Conservation (phyloP, 1,140 invertebrate genomes). For the Drosophila malerkotliana region DNA sequence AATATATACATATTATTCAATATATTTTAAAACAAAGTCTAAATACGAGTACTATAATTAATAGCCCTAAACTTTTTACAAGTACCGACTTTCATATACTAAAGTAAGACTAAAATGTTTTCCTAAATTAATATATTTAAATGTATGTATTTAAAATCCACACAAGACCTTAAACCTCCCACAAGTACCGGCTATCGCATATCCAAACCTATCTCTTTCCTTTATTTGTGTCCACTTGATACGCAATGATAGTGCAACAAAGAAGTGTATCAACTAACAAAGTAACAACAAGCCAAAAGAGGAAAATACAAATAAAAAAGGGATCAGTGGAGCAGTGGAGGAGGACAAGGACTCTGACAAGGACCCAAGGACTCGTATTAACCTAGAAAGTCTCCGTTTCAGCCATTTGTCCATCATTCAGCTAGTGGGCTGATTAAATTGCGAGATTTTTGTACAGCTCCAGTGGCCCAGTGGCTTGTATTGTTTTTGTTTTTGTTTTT, state of each 20-base stretch:
- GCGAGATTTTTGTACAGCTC: conserved; percentile 3
- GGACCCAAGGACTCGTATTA: background rate
- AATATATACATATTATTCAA: too few species aligned
- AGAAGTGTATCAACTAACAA: background rate
- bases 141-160: too few species aligned
- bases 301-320: conserved; percentile 7
- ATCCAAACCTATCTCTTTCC: background rate
- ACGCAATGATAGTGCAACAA: background rate
- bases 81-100: too few species aligned
- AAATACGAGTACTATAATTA: too few species aligned
- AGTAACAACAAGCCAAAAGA: background rate
- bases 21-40: too few species aligned
- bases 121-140: too few species aligned
- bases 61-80: too few species aligned
- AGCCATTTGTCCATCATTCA: conserved; percentile 1
- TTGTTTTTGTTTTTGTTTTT: conserved; percentile 3
- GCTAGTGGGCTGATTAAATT: conserved; percentile 15
- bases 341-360: background rate
- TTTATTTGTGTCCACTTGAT: background rate
- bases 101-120: too few species aligned
- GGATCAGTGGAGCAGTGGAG: background rate
- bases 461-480: too few species aligned
- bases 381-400: conserved; percentile 1
- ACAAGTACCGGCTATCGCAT: background rate
- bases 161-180: too few species aligned